These are phyloP conservation scores for Nemurella pictetii DNA, from an alignment of 2,888 invertebrate genomes.

Conservation along the genomic window DNA sequence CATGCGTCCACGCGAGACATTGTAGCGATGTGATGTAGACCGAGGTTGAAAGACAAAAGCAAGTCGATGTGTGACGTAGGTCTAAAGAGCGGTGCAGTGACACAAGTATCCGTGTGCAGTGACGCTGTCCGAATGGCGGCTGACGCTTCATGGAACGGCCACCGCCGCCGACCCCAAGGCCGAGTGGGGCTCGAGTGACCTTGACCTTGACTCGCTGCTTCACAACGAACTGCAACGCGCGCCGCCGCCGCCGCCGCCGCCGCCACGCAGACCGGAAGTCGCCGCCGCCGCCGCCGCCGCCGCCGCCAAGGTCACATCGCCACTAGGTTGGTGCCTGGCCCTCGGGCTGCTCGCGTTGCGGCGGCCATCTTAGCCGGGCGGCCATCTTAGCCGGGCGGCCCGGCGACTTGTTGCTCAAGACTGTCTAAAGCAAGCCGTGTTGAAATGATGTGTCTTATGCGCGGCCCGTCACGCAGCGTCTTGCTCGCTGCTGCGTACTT, in stretches of 20 bases:
- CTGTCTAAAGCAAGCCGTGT: neutral
- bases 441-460: constrained; percentile 18
- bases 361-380: no score
- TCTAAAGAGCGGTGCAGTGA: no score
- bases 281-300: constrained; percentile 28
- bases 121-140: constrained; percentile 75
- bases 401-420: constrained; percentile 21
- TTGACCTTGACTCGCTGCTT: constrained; percentile 22
- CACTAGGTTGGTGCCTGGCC: constrained; percentile 44
- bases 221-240: constrained; percentile 49
- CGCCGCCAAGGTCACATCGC: neutral
- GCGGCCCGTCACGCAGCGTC: neutral
- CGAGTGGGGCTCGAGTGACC: constrained; percentile 14
- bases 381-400: no score
- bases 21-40: no score
- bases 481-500: neutral
- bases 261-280: neutral
- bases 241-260: constrained; percentile 47
- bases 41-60: no score
- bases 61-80: no score
- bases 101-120: no score
- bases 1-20: no score
- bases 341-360: constrained; percentile 16
- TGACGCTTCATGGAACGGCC: constrained; percentile 80
- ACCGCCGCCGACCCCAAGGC: constrained; percentile 47